Evolutionary conservation across 2,888 invertebrate genomes (phyloP), one percentile per base, ranked within the genome.

Genomic region (Xestia ashworthii): DNA sequence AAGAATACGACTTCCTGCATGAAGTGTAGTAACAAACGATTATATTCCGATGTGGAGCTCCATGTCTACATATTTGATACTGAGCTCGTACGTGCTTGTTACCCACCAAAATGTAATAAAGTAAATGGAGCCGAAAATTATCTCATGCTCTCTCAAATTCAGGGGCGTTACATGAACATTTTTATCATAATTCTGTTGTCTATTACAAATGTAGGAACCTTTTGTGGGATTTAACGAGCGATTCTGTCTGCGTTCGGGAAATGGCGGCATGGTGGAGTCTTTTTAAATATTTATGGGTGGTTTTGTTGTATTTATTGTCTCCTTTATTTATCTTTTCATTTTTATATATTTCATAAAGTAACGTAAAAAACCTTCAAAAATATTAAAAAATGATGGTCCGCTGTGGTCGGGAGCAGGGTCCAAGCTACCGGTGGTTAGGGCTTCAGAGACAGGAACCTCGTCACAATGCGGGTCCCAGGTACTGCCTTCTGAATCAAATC

Each of bases 91-190:
- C 84, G 88, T 87, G 87, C 87, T 90, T 87, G 89, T 90, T 91
- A 90, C 89, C 89, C 87, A 89, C 90, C 91, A 87, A 89, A 91
- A 93, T 88, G 91, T 93, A 92, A 94, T 93, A 93, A 93, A 92
- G 91, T 92, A 92, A 94, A 93, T 93, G 93, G 93, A 92, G 91
- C 90, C 89, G 90, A 92, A 93, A 93, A 94, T 93, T 92, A 93
- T 92, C 89, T 90, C 90, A 88, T 88, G 89, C 85, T 86, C 86
- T 90, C 88, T 89, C 86, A 89, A 91, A 91, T 91, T 91, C 88
- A 81, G 81, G 79, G 85, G 84, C 87, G 88, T 84, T 89, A 90
- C 88, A 84, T 83, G 89, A 87, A 89, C 87, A 90, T 90, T 90
- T 91, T 89, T 87, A 85, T 89, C 85, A 88, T 90, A 82, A 89